Conservation (phyloP, 2,888 invertebrate genomes). For the Stenodema calcarata region DNA sequence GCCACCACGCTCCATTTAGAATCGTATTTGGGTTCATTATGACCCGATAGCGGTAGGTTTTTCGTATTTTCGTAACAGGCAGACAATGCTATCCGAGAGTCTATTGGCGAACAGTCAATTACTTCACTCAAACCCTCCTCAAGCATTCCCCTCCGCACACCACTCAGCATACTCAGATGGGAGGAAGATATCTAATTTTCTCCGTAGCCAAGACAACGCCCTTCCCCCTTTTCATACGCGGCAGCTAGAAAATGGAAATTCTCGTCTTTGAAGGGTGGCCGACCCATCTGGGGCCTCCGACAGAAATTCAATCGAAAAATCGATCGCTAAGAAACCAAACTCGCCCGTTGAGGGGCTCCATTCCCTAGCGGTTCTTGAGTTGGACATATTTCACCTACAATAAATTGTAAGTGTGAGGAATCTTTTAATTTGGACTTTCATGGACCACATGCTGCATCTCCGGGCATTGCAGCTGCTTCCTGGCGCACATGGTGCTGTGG, state of each 20-base stretch:
- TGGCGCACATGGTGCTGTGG: no score
- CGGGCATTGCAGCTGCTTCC: no score
- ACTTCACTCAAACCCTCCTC: background rate
- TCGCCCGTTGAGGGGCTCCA: background rate
- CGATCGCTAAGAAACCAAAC: background rate
- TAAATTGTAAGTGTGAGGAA: no score
- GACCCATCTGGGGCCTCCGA: slow-evolving; percentile 9
- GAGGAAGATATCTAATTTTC: slow-evolving; percentile 45
- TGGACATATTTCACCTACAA: no score
- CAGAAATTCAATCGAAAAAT: background rate
- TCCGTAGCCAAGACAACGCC: slow-evolving; percentile 43
- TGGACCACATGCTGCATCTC: no score
- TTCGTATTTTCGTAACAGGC: no score
- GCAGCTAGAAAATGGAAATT: slow-evolving; percentile 18
- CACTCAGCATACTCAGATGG: background rate
- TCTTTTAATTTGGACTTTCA: no score
- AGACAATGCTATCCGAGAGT: background rate
- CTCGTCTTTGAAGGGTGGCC: slow-evolving; percentile 12
- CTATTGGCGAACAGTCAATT: background rate
- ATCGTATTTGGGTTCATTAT: no score
- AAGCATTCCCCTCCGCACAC: background rate
- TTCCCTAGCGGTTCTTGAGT: no score
- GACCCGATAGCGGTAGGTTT: no score
- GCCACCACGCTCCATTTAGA: no score
- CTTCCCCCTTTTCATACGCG: slow-evolving; percentile 19